Evolutionary conservation across 1,140 invertebrate species (phyloP), one percentile per base, ranked within the genome.

Genomic region (Drusus annulatus): DNA sequence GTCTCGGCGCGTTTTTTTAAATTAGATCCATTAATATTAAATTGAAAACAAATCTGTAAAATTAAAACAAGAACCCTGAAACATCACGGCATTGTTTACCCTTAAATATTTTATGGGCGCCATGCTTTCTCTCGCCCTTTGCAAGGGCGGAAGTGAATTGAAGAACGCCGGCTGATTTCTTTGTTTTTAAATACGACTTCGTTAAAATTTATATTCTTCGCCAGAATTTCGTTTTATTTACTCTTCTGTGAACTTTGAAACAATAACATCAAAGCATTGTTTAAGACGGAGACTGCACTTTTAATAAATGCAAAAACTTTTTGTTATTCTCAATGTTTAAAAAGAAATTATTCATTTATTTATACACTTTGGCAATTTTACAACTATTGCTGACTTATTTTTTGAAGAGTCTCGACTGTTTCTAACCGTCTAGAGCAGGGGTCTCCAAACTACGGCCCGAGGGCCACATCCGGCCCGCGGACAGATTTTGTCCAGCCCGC

Each of bases 41-140:
- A 60, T 21, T 60, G 17, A 17, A 60, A 60, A 60, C 17, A 17
- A 60, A 60, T 60, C 23, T 17, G 8, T 60, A 21, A 60, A 60
- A 19, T 60, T 17, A 60, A 60, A 17, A 17, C 56, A 17, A 60
- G 31, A 36, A 17, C 19, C 56, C 23, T 2, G 15, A 60, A 23
- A 17, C 56, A 15, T 10, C 23, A 60, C 16, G 23, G 10, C 23
- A 60, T 60, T 60, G 56, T 60, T 60, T 60, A 60, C 19, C 56
- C 56, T 60, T 60, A 23, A 17, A 60, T 60, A 60, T 60, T 60
- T 56, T 60, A 60, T 17, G 17, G 56, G 13, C 56, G 56, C 56
- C 56, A 60, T 60, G 23, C 8, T 60, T 60, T 60, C 56, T 36
- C 5, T 8, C 8, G 5, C 13, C 56, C 10, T 60, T 60, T 17